Conservation (phyloP, 2,888 invertebrate species). For the Lypha dubia region DNA sequence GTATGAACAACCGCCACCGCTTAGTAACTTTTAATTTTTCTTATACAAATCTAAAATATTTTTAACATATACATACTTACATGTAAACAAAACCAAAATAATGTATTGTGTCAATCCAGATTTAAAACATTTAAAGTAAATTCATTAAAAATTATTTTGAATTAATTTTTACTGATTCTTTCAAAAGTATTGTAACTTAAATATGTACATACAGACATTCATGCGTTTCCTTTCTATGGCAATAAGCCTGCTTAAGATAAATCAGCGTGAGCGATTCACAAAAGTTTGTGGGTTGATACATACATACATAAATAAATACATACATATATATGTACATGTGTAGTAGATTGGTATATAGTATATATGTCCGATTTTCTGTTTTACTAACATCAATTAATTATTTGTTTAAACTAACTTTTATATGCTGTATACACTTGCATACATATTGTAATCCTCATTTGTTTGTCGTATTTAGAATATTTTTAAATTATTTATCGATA, state of each 20-base stretch:
- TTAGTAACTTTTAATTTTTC: conserved; percentile 54
- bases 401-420: not conserved
- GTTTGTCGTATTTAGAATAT: not conserved
- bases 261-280: not conserved
- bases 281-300: not conserved
- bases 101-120: not conserved
- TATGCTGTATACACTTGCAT: not conserved
- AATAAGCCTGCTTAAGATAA: not conserved
- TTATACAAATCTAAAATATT: not conserved
- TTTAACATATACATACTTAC: not conserved
- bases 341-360: not conserved
- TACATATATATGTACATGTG: not conserved
- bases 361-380: not conserved
- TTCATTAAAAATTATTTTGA: no score
- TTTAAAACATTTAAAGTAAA: no score
- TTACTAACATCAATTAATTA: not conserved
- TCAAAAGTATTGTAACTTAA: no score
- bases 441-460: conserved; percentile 7
- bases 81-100: no score
- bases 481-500: not conserved
- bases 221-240: not conserved
- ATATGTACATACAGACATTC: no score
- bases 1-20: conserved; percentile 67
- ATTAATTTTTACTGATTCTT: no score
- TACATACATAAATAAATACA: not conserved